A percentile compares a stretch with the other conserved stretches of the same genome.
Conservation (phyloP, 2,113 vertebrate genomes). For the Atractosteus spatula region DNA sequence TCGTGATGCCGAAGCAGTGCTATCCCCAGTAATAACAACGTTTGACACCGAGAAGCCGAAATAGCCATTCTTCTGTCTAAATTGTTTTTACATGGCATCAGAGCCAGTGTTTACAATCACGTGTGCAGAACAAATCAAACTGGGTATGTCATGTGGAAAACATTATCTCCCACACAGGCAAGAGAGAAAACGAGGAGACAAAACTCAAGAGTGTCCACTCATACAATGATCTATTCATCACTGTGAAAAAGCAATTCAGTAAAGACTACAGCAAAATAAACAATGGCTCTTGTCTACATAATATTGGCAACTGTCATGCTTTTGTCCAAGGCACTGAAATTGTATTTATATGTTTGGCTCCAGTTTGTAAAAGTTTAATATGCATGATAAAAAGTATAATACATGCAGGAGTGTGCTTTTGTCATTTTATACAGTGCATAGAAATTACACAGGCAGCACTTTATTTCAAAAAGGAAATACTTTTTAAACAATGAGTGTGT, state of each 20-base stretch:
- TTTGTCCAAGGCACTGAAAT: neutral
- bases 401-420: no score
- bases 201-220: conserved; percentile 34
- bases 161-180: conserved; percentile 8
- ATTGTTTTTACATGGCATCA: neutral
- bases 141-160: conserved; percentile 18
- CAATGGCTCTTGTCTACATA: conserved; percentile 63
- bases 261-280: conserved; percentile 47
- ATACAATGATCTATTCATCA: conserved; percentile 69
- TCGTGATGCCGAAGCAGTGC: neutral
- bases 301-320: conserved; percentile 38
- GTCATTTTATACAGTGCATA: no score
- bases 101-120: no score
- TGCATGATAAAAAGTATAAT: no score
- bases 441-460: no score
- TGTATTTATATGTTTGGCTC: no score
- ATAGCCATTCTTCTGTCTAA: neutral
- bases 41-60: neutral
- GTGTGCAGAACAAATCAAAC: neutral
- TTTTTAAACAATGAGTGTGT: no score
- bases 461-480: no score
- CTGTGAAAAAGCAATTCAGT: conserved; percentile 47
- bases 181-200: conserved; percentile 40
- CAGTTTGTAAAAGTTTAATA: no score
- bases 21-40: neutral